Conservation (phyloP, 2,888 invertebrate genomes). For the Caenorhabditis macrosperma region DNA sequence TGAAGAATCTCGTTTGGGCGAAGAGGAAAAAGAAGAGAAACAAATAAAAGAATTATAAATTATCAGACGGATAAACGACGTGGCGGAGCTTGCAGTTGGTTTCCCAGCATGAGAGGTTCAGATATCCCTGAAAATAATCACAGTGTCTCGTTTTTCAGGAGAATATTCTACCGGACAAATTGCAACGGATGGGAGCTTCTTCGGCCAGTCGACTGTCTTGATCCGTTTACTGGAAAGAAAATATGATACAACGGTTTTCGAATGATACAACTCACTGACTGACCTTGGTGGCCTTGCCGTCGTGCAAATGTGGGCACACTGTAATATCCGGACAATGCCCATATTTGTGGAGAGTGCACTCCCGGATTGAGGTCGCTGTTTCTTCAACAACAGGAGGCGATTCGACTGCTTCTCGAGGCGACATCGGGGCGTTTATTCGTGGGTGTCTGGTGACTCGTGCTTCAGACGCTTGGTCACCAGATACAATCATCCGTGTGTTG, state of each 20-base stretch:
- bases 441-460: neutral
- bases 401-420: neutral
- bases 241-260: neutral
- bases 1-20: no score
- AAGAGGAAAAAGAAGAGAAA: no score
- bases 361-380: neutral
- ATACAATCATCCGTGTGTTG: neutral
- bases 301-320: conserved; percentile 4
- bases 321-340: conserved; percentile 24
- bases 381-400: neutral
- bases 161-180: conserved; percentile 9
- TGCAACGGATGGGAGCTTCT: neutral
- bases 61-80: conserved; percentile 17
- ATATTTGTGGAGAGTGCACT: conserved; percentile 28
- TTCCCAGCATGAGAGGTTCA: conserved; percentile 18
- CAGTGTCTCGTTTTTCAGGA: neutral
- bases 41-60: neutral
- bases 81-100: conserved; percentile 6
- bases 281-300: neutral
- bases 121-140: conserved; percentile 28
- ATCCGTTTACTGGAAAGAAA: conserved; percentile 10
- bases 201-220: neutral
- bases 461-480: neutral
- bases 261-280: neutral
- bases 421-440: neutral